Percentiles rank a stretch among this genome's conserved stretches.
Evolutionary conservation across 2,888 invertebrate genomes (phyloP).

Genomic region (Himalopsyche tibetana): DNA sequence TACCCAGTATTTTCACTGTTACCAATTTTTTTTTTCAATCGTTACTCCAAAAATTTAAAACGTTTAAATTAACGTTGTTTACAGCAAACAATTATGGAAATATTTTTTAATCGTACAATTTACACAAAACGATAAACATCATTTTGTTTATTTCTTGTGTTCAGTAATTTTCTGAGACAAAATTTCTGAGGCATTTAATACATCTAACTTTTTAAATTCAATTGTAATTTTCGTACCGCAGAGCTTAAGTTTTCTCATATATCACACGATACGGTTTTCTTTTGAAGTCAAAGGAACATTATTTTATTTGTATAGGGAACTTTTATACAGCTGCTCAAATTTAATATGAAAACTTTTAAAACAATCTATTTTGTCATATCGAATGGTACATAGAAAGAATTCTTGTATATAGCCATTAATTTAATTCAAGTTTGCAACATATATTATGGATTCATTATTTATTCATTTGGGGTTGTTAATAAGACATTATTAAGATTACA

Average conservation of each 20-base stretch:
- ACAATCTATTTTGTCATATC: conserved; percentile 32
- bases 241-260: conserved; percentile 31
- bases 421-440: too few relatives aligned
- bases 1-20: too few relatives aligned
- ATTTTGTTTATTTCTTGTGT: background rate
- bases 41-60: too few relatives aligned
- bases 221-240: conserved; percentile 38
- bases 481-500: too few relatives aligned
- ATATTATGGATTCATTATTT: too few relatives aligned
- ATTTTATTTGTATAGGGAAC: conserved; percentile 29
- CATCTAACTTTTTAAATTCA: conserved; percentile 19
- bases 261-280: conserved; percentile 35
- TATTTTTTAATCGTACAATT: too few relatives aligned
- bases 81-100: too few relatives aligned
- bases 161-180: background rate
- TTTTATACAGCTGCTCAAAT: conserved; percentile 37
- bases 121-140: background rate
- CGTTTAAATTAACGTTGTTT: too few relatives aligned
- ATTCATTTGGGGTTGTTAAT: too few relatives aligned
- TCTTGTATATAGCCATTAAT: background rate
- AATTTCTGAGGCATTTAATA: conserved; percentile 12
- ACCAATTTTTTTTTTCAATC: too few relatives aligned
- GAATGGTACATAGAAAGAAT: background rate
- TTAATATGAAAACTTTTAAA: conserved; percentile 43
- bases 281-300: conserved; percentile 36